Percentiles rank a stretch among this genome's conserved stretches.
These are phyloP conservation scores for Spisula solida DNA, from an alignment of 2,888 invertebrate genomes.

Conservation along the genomic window DNA sequence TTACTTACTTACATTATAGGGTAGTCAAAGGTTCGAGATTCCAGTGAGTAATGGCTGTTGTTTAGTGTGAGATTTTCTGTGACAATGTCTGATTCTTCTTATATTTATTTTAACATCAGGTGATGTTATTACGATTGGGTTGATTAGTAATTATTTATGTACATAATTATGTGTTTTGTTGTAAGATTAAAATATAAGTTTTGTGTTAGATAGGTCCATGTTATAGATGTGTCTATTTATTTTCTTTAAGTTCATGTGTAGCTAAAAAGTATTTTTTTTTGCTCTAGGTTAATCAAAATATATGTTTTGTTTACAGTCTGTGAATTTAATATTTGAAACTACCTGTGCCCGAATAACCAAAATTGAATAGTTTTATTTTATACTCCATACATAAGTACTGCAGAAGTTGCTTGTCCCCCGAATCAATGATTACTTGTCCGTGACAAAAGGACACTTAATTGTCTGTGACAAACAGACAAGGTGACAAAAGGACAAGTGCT, in stretches of 20 bases:
- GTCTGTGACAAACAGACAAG: too few species aligned
- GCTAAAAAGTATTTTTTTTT: background rate
- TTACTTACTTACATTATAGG: constrained; percentile 65
- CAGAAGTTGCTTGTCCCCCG: too few species aligned
- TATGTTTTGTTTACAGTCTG: background rate
- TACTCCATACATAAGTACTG: too few species aligned
- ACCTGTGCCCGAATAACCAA: too few species aligned
- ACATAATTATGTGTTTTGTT: background rate
- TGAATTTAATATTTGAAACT: too few species aligned
- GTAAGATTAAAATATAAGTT: background rate
- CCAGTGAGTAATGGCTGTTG: constrained; percentile 76
- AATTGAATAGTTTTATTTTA: too few species aligned
- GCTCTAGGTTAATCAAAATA: background rate
- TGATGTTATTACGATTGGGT: background rate
- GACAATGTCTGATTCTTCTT: constrained; percentile 8
- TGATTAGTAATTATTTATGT: background rate
- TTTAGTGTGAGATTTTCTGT: constrained; percentile 15
- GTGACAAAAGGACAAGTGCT: too few species aligned
- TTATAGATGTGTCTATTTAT: background rate
- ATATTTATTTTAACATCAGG: background rate
- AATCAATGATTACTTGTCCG: too few species aligned
- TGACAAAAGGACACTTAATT: too few species aligned
- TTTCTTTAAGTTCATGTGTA: background rate
- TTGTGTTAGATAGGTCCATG: background rate
- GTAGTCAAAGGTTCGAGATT: constrained; percentile 78